Base-by-base conservation (phyloP, 2,797 vertebrate genomes). In the Tokudaia tokunoshimensis region DNA sequence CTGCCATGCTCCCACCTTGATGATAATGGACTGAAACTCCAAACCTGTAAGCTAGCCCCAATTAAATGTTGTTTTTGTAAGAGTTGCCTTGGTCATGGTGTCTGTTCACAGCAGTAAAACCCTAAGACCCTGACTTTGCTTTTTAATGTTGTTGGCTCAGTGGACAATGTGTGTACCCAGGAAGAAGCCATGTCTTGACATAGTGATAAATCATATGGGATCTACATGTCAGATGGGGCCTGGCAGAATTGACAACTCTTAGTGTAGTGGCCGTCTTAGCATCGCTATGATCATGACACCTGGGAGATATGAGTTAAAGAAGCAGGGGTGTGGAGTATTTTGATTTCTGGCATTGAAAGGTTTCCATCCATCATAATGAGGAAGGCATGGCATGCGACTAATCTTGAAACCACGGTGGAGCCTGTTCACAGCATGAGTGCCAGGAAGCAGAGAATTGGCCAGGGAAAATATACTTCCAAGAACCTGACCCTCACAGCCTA, bases 201-300 rank as follows among this genome's bases (percentile, higher is more conserved):
- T 29, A 20, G 31, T 0, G 0, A 47, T 47, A 0, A 0, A 47
- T 55, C 10, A 29, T 4, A n/a, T 22, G 8, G 37, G n/a, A 34
- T 1, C n/a, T 3, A 12, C 3, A 5, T 10, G 41, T 61, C 44
- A 15, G 14, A 20, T 26, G 15, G 81, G 26, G 26, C 14, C 57
- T 83, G 57, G 37, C 37, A 31, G 26, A 2, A 14, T 20, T 3
- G 13, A 47, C 44, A 70, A 6, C 50, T 44, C 41, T 15, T 13
- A 11, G 15, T 31, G 34, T 17, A 19, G 0, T 44, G 14, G 50
- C 19, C 26, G 34, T 26, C 55, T 88, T 88, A 44, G n/a, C 52
- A 31, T 44, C 1, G 0, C n/a, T 44, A 3, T 44, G 37, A 44
- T 19, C n/a, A 2, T 31, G 57, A 74, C 15, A 12, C 24, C 52